phyloP scores from a whole-genome alignment of 2,797 vertebrate genomes.

The Crossoptilon crossoptilon region DNA sequence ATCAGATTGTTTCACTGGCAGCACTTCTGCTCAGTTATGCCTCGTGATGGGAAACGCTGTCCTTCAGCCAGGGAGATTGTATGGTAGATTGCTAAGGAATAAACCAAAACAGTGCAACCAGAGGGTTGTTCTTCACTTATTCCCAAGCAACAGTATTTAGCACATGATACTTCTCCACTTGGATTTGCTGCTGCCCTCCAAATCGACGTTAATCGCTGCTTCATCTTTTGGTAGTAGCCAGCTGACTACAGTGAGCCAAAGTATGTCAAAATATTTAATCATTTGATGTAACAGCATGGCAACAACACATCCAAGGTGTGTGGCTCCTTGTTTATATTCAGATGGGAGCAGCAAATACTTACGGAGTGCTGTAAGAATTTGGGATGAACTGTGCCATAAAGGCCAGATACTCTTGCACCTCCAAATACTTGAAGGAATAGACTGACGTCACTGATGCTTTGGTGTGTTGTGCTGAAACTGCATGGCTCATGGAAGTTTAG shows the following conservation, averaged over 20 bases:
- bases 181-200: neutral
- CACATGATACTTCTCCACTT: fast-evolving
- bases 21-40: neutral
- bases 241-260: neutral
- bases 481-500: neutral
- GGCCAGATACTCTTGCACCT: neutral
- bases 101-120: neutral
- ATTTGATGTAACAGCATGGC: neutral
- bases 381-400: neutral
- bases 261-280: neutral
- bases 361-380: neutral
- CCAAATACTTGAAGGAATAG: neutral
- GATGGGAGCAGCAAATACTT: neutral
- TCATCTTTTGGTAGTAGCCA: constrained; percentile 21
- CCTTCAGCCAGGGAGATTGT: neutral
- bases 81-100: neutral
- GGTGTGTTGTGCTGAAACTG: neutral
- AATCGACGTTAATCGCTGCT: neutral
- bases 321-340: neutral
- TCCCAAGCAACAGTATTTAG: neutral
- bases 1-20: neutral
- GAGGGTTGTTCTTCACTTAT: neutral
- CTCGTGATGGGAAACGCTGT: neutral
- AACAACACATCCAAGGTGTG: constrained; percentile 15
- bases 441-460: neutral